Conservation (phyloP, 2,888 invertebrate genomes). For the Leucophora obtusa region DNA sequence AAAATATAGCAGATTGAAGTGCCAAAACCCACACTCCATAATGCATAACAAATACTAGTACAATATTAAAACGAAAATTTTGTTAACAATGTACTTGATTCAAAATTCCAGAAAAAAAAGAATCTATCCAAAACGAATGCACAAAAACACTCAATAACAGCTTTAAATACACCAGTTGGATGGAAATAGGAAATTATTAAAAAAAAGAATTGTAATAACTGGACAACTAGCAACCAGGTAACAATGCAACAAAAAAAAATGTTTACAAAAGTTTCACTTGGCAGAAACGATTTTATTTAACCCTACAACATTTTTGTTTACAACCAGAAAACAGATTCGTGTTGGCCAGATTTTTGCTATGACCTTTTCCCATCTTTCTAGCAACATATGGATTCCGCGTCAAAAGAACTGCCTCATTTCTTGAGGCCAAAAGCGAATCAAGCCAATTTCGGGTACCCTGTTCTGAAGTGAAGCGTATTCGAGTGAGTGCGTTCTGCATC, state of each 20-base stretch:
- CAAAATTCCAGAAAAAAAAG: not conserved
- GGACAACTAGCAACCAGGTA: slow-evolving; percentile 20
- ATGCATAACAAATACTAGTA: slow-evolving; percentile 37
- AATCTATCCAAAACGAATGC: not conserved
- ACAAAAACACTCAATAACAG: not conserved
- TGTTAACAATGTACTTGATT: slow-evolving; percentile 30
- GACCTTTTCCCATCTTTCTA: too few species aligned
- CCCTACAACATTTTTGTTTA: too few species aligned
- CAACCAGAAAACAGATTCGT: too few species aligned
- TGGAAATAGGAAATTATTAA: slow-evolving; percentile 13
- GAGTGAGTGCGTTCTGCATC: too few species aligned
- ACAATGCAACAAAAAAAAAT: not conserved
- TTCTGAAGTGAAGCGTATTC: too few species aligned
- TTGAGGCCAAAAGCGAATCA: too few species aligned
- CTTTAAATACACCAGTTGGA: not conserved
- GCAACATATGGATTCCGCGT: too few species aligned
- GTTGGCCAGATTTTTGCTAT: too few species aligned
- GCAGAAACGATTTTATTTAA: not conserved
- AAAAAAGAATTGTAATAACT: slow-evolving; percentile 16
- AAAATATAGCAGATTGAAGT: slow-evolving; percentile 41
- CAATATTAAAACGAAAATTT: slow-evolving; percentile 11
- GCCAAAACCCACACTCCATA: slow-evolving; percentile 55
- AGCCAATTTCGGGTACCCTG: too few species aligned
- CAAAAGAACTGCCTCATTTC: too few species aligned
- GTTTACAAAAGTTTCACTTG: not conserved